phyloP scores from a whole-genome alignment of 2,113 vertebrate genomes.

The Laticauda laticaudata region DNA sequence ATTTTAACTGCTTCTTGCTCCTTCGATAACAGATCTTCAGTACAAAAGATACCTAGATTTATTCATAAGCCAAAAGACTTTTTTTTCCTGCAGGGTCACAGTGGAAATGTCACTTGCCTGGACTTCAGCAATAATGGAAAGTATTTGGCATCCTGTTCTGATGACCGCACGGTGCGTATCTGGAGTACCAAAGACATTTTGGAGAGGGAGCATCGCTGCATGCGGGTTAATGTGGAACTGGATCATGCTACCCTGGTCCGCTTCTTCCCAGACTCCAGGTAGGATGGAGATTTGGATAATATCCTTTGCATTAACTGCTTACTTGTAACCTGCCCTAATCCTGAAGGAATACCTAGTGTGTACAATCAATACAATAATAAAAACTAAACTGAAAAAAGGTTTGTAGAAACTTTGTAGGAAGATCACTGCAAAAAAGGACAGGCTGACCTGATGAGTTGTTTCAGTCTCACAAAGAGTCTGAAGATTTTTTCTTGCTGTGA shows the following conservation, averaged over 20 bases:
- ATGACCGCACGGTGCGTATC: conserved; percentile 88
- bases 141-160: conserved; percentile 88
- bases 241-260: conserved; percentile 88
- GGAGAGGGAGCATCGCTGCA: conserved; percentile 85
- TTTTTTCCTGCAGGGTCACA: conserved; percentile 77
- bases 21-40: not conserved
- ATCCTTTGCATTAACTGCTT: not conserved
- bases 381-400: not conserved
- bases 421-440: not conserved
- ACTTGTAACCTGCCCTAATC: not conserved
- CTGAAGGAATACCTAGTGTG: not conserved
- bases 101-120: conserved; percentile 82
- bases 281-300: not conserved
- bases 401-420: not conserved
- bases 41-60: too few relatives aligned
- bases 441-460: not conserved
- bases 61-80: not conserved
- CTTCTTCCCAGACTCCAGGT: conserved; percentile 93
- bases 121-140: conserved; percentile 96
- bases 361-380: not conserved
- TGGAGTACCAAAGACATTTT: conserved; percentile 95
- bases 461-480: not conserved
- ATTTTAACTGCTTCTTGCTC: too few relatives aligned
- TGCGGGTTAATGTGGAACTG: conserved; percentile 85
- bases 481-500: not conserved